phyloP scores from a whole-genome alignment of 2,113 vertebrate species.

The Felis chaus region DNA sequence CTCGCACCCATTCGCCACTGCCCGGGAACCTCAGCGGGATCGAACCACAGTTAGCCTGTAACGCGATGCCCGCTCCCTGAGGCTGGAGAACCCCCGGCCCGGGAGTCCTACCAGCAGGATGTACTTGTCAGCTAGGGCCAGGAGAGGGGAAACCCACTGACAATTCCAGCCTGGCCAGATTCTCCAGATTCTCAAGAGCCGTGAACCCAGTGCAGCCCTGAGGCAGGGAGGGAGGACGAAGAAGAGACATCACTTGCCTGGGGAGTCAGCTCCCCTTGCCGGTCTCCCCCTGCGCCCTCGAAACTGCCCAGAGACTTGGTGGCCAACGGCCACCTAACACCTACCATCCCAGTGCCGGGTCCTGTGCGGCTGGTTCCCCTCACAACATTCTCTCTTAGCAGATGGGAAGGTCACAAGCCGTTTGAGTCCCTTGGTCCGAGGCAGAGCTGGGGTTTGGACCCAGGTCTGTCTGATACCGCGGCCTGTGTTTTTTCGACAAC shows the following conservation, averaged over 20 bases:
- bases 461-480: background rate
- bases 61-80: background rate
- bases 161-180: slow-evolving; percentile 43
- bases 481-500: background rate
- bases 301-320: background rate
- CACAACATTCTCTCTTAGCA: background rate
- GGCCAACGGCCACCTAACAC: background rate
- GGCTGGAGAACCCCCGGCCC: slow-evolving; percentile 63
- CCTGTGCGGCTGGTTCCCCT: background rate
- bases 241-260: background rate
- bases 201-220: background rate
- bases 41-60: background rate
- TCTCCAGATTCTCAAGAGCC: background rate
- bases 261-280: background rate
- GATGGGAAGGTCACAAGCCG: background rate
- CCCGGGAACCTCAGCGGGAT: background rate
- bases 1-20: background rate
- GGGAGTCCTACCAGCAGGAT: slow-evolving; percentile 77
- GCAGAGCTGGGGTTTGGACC: background rate
- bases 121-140: slow-evolving; percentile 73
- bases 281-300: background rate
- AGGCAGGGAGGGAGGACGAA: background rate
- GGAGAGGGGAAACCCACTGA: slow-evolving; percentile 79
- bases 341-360: accelerated
- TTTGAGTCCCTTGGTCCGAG: background rate